These are phyloP conservation scores for Labeo calbasu DNA, from an alignment of 2,797 vertebrate genomes.

Conservation along the genomic window DNA sequence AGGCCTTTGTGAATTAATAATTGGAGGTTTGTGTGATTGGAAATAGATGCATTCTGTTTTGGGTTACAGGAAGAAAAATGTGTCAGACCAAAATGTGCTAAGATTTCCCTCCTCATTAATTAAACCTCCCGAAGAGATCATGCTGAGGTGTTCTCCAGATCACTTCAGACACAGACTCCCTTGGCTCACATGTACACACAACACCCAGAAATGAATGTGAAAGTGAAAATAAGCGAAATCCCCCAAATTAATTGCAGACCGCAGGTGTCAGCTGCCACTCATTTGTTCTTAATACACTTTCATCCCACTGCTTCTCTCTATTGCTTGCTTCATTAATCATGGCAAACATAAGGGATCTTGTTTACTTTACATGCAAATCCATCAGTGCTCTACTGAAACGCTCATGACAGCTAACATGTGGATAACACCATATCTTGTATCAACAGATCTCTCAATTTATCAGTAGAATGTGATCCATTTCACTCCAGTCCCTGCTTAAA, in stretches of 20 bases:
- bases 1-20: conserved; percentile 21
- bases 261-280: conserved; percentile 8
- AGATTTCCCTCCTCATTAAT: conserved; percentile 49
- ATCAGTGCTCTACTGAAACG: conserved; percentile 28
- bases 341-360: conserved; percentile 14
- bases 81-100: conserved; percentile 35
- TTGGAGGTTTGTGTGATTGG: conserved; percentile 15
- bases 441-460: neutral
- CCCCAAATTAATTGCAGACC: neutral
- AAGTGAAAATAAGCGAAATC: conserved; percentile 17
- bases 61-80: conserved; percentile 41
- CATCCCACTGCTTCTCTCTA: conserved; percentile 12
- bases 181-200: conserved; percentile 14
- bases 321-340: conserved; percentile 28
- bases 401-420: conserved; percentile 32
- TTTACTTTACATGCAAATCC: conserved; percentile 15
- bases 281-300: conserved; percentile 9
- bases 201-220: conserved; percentile 18
- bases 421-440: neutral
- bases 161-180: neutral
- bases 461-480: conserved; percentile 2
- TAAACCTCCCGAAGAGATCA: conserved; percentile 35
- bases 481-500: neutral
- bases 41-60: conserved; percentile 32
- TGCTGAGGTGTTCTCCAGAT: conserved; percentile 21